Evolutionary conservation across 2,888 invertebrate species (phyloP).

Genomic region (Dromius quadrimaculatus): DNA sequence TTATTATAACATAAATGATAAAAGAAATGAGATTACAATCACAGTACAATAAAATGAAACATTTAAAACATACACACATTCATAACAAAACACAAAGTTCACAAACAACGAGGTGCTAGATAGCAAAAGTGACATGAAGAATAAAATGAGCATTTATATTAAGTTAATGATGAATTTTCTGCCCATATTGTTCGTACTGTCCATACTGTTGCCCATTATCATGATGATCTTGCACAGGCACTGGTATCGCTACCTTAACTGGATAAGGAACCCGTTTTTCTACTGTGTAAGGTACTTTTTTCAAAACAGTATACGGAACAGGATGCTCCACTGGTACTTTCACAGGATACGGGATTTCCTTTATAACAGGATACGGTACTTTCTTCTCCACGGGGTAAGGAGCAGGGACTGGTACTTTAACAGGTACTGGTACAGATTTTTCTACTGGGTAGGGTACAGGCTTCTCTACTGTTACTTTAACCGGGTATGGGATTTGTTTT

Average conservation of each 20-base stretch:
- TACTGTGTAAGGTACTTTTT: constrained; percentile 73
- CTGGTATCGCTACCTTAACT: constrained; percentile 72
- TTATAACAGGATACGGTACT: constrained; percentile 77
- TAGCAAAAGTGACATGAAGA: constrained; percentile 8
- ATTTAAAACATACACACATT: constrained; percentile 35
- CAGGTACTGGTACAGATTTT: constrained; percentile 78
- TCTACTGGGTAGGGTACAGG: constrained; percentile 79
- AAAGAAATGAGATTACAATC: constrained; percentile 43
- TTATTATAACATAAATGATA: constrained; percentile 44
- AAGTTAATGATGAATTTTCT: constrained; percentile 23
- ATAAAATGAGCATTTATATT: constrained; percentile 14
- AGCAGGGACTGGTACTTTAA: constrained; percentile 75
- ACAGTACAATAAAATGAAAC: constrained; percentile 42
- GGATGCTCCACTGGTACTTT: constrained; percentile 79
- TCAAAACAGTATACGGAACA: constrained; percentile 74
- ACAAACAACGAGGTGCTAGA: constrained; percentile 38
- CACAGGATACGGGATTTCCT: constrained; percentile 78
- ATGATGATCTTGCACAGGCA: constrained; percentile 33
- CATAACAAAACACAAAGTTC: constrained; percentile 38
- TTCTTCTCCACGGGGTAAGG: constrained; percentile 75
- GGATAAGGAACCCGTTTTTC: constrained; percentile 71
- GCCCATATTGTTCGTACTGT: constrained; percentile 7
- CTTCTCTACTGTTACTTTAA: constrained; percentile 74
- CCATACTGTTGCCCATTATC: constrained; percentile 3
- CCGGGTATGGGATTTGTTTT: constrained; percentile 70